Conservation (phyloP, 2,888 invertebrate species). For the Drosophila rellima region DNA sequence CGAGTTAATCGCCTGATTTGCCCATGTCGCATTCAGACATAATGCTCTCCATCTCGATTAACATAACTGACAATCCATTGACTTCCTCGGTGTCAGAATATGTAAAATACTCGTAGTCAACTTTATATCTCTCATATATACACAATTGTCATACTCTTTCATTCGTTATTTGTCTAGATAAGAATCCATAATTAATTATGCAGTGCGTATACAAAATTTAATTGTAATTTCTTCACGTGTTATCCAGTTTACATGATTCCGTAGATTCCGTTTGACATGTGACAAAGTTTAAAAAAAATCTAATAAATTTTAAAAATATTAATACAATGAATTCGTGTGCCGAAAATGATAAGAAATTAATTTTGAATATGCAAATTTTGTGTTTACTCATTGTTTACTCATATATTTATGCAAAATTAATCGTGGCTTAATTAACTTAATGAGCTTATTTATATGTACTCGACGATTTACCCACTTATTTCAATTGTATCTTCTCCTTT, state of each 20-base stretch:
- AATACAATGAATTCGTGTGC: conserved; percentile 16
- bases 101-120: not conserved
- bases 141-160: not conserved
- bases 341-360: conserved; percentile 30
- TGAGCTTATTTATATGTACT: conserved; percentile 67
- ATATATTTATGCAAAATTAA: conserved; percentile 48
- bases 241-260: conserved; percentile 19
- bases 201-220: not conserved
- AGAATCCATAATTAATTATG: conserved; percentile 1
- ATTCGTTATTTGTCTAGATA: not conserved
- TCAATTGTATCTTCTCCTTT: conserved; percentile 13
- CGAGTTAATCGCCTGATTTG: conserved; percentile 47
- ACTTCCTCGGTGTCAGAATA: conserved; percentile 17
- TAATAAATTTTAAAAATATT: not conserved
- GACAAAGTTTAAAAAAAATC: conserved; percentile 11
- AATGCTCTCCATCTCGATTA: conserved; percentile 38
- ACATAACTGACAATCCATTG: conserved; percentile 25
- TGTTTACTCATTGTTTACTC: not conserved
- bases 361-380: conserved; percentile 39
- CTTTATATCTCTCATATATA: not conserved
- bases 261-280: conserved; percentile 4
- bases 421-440: conserved; percentile 61
- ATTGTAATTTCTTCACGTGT: conserved; percentile 22
- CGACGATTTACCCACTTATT: conserved; percentile 30
- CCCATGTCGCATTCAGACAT: conserved; percentile 34